Evolutionary conservation across 2,113 vertebrate species (phyloP).

Genomic region (Hippolais icterina): DNA sequence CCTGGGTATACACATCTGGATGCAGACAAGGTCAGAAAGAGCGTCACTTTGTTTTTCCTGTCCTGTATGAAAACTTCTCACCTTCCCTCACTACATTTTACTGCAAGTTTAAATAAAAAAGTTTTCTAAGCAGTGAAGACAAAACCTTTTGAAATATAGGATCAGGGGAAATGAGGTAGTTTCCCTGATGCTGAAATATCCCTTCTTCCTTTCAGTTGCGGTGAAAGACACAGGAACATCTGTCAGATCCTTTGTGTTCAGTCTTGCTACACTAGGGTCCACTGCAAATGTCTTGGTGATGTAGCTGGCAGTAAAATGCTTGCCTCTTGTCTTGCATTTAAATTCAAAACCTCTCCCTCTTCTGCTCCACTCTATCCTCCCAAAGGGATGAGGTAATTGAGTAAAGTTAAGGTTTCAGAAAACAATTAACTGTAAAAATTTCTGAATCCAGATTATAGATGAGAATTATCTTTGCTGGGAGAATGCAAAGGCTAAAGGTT

Average conservation of each 20-base stretch:
- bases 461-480: not conserved
- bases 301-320: not conserved
- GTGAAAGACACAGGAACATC: not conserved
- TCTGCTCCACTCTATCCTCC: not conserved
- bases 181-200: not conserved
- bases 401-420: not conserved
- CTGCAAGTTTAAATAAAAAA: not conserved
- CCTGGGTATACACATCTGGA: rapidly evolving
- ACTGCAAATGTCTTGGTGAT: not conserved
- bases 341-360: not conserved
- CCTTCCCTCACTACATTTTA: not conserved
- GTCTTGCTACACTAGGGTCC: not conserved
- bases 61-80: not conserved
- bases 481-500: not conserved
- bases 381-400: not conserved
- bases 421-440: not conserved
- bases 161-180: not conserved
- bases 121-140: not conserved
- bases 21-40: not conserved
- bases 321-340: not conserved
- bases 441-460: not conserved
- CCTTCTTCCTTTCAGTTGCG: not conserved
- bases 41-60: not conserved
- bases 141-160: not conserved
- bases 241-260: not conserved